Percentiles rank a stretch among this genome's conserved stretches.
Conservation (phyloP, 2,888 invertebrate species). For the Phoenoteleia sp. region DNA sequence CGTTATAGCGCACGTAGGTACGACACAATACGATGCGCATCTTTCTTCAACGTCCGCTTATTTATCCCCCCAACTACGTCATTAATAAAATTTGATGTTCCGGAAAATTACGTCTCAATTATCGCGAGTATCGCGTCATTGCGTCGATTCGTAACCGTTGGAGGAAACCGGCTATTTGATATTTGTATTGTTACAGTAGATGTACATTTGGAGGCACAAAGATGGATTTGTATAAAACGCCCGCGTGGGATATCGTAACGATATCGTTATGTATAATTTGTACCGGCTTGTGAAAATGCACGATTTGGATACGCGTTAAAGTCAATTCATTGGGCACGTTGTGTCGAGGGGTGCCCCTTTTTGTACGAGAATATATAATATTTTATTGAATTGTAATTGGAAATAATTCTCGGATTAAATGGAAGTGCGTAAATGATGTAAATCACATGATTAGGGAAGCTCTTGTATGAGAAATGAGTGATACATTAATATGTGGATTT, state of each 20-base stretch:
- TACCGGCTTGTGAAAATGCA: background rate
- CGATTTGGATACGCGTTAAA: too few relatives aligned
- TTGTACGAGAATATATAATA: slow-evolving; percentile 1
- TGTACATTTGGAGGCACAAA: background rate
- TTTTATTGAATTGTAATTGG: too few relatives aligned
- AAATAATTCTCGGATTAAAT: too few relatives aligned
- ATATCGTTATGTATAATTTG: background rate
- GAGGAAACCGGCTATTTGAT: slow-evolving; percentile 20
- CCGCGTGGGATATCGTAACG: background rate
- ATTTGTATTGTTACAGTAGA: background rate
- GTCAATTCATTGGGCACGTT: slow-evolving; percentile 37
- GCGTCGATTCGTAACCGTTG: slow-evolving; percentile 58
- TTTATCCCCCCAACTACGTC: slow-evolving; percentile 75
- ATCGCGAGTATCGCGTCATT: slow-evolving; percentile 46
- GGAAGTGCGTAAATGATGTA: too few relatives aligned
- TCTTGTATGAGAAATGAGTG: too few relatives aligned
- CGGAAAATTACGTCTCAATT: slow-evolving; percentile 85
- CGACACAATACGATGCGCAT: slow-evolving; percentile 73
- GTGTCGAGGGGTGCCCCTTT: background rate
- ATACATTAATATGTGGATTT: too few relatives aligned
- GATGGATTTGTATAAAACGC: background rate
- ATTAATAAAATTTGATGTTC: slow-evolving; percentile 85
- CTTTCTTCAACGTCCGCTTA: slow-evolving; percentile 77
- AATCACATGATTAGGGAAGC: too few relatives aligned
- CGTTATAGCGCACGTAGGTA: slow-evolving; percentile 79